Percentiles rank a stretch among this genome's conserved stretches.
Evolutionary conservation across 2,113 vertebrate genomes (phyloP).

Genomic region (Dipodomys merriami): DNA sequence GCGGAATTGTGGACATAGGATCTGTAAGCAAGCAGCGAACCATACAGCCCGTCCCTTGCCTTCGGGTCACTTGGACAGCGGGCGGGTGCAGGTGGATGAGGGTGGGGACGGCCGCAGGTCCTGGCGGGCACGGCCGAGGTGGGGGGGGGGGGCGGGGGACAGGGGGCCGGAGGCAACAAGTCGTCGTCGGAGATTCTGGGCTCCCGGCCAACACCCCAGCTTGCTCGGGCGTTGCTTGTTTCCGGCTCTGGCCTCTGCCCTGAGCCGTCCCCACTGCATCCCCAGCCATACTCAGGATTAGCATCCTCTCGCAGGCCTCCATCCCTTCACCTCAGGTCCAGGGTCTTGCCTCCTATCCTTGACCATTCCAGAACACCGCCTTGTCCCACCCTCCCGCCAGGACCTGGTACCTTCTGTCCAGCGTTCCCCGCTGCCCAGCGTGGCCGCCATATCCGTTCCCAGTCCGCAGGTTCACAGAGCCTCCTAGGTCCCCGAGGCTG

Average conservation of each 20-base stretch:
- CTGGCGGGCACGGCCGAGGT: background rate
- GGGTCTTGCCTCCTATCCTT: background rate
- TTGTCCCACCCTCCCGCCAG: constrained; percentile 15
- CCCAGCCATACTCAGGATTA: constrained; percentile 2
- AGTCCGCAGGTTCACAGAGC: constrained; percentile 24
- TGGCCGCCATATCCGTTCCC: constrained; percentile 78
- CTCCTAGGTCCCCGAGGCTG: background rate
- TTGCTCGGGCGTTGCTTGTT: background rate
- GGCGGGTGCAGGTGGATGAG: background rate
- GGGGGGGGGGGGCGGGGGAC: constrained; percentile 17
- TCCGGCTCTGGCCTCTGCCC: background rate
- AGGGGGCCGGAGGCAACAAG: constrained; percentile 40
- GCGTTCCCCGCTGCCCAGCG: constrained; percentile 73
- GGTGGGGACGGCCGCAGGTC: background rate
- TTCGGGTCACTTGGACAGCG: background rate
- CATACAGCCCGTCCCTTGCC: background rate
- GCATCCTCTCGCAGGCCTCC: constrained; percentile 66
- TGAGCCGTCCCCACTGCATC: background rate
- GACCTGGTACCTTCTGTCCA: constrained; percentile 79
- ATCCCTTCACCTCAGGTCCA: constrained; percentile 45
- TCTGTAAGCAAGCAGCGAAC: background rate
- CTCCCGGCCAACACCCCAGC: background rate
- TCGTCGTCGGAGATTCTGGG: background rate
- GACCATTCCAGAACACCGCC: background rate
- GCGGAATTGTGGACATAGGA: background rate